Evolutionary conservation across 1,140 invertebrate species (phyloP).

Genomic region (Linepithema humile): DNA sequence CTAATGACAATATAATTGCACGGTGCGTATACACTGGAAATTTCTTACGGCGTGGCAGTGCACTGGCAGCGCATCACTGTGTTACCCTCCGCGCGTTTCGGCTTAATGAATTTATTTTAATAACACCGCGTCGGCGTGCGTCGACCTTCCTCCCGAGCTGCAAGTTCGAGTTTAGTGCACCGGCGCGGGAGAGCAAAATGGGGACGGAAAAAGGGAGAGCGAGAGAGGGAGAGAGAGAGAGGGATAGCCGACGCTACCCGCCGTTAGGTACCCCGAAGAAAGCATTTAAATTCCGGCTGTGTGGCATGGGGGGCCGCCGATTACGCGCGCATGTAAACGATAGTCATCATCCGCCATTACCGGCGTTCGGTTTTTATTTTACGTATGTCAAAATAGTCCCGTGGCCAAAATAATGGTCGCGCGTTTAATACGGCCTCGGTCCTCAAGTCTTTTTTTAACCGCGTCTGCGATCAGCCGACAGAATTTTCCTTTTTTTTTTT

Average conservation of each 20-base stretch:
- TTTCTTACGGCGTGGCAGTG: conserved; percentile 56
- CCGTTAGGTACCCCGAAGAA: conserved; percentile 41
- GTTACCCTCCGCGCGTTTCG: conserved; percentile 55
- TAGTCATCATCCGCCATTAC: conserved; percentile 69
- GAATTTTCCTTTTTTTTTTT: background rate
- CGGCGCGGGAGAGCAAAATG: background rate
- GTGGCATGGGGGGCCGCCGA: conserved; percentile 36
- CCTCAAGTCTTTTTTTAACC: background rate
- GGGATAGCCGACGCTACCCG: background rate
- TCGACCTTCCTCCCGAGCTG: conserved; percentile 59
- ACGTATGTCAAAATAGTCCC: conserved; percentile 62
- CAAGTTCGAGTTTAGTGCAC: conserved; percentile 2
- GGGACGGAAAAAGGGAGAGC: background rate
- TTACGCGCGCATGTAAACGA: conserved; percentile 69
- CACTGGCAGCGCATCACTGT: conserved; percentile 15
- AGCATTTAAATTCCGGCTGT: conserved; percentile 67
- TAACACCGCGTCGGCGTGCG: conserved; percentile 57
- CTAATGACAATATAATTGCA: conserved; percentile 80
- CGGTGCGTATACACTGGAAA: conserved; percentile 55
- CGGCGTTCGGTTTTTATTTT: conserved; percentile 46
- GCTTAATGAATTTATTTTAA: conserved; percentile 75
- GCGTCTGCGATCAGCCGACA: background rate
- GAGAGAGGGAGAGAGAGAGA: background rate
- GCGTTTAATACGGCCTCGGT: conserved; percentile 39
- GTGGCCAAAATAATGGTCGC: conserved; percentile 27